Evolutionary conservation across 2,888 invertebrate genomes (phyloP).

Genomic region (Spisula solida): DNA sequence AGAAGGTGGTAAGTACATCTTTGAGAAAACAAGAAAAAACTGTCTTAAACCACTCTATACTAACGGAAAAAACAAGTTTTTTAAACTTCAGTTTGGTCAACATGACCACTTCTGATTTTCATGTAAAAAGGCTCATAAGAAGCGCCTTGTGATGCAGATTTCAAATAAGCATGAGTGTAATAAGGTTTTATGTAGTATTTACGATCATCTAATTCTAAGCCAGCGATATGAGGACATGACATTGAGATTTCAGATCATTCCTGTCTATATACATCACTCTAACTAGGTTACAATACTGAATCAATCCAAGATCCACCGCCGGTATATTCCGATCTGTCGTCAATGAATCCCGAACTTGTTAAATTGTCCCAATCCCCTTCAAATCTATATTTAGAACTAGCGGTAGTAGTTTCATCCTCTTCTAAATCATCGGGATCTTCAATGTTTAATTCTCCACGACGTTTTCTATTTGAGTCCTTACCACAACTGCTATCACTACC

Average conservation of each 20-base stretch:
- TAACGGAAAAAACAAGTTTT: no score
- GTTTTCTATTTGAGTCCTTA: slow-evolving; percentile 50
- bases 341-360: slow-evolving; percentile 74
- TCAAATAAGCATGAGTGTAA: no score
- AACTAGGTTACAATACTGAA: slow-evolving; percentile 58
- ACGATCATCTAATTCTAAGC: no score
- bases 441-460: slow-evolving; percentile 63
- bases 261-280: neutral
- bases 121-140: no score
- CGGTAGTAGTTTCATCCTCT: slow-evolving; percentile 64
- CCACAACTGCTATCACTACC: slow-evolving; percentile 65
- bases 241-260: neutral
- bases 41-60: no score
- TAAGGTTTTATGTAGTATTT: no score
- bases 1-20: no score
- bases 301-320: slow-evolving; percentile 71
- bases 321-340: slow-evolving; percentile 72
- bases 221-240: neutral
- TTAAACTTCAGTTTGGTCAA: no score
- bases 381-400: slow-evolving; percentile 54
- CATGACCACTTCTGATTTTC: no score
- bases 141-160: no score
- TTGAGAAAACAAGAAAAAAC: no score
- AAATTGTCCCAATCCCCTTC: slow-evolving; percentile 73
- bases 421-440: slow-evolving; percentile 69